These are phyloP conservation scores for Calypte anna DNA, from an alignment of 2,113 vertebrate genomes.

Conservation along the genomic window DNA sequence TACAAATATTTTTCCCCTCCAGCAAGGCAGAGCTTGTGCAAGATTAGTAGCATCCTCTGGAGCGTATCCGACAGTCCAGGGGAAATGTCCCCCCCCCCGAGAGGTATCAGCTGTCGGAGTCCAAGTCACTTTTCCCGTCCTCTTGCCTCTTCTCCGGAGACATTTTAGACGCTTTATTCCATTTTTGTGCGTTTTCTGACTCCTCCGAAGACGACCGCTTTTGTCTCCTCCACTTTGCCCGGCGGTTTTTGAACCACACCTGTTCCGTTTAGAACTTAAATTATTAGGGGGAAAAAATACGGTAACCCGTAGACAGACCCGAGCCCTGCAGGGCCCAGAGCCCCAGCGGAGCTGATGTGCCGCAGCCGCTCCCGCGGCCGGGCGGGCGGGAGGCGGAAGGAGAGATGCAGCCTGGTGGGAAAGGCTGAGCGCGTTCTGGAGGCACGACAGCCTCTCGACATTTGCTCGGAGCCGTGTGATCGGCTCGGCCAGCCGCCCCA, in stretches of 20 bases:
- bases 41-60: conserved; percentile 76
- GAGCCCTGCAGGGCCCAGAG: not conserved
- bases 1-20: conserved; percentile 79
- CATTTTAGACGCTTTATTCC: conserved; percentile 88
- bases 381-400: not conserved
- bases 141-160: conserved; percentile 87
- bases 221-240: conserved; percentile 97
- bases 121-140: conserved; percentile 90
- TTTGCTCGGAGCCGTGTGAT: not conserved
- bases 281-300: not conserved
- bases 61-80: conserved; percentile 58
- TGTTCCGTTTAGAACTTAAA: conserved; percentile 46
- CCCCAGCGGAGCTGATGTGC: not conserved
- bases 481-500: not conserved
- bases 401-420: not conserved
- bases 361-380: not conserved
- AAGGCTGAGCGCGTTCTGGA: no score
- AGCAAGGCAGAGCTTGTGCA: conserved; percentile 82
- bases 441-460: not conserved
- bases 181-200: conserved; percentile 93
- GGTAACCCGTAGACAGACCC: rapidly evolving
- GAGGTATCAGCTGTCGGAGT: conserved; percentile 94
- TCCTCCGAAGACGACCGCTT: conserved; percentile 97
- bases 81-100: not conserved
- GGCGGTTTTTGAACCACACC: conserved; percentile 99